Conservation (phyloP, 2,113 vertebrate species). For the Callithrix jacchus region DNA sequence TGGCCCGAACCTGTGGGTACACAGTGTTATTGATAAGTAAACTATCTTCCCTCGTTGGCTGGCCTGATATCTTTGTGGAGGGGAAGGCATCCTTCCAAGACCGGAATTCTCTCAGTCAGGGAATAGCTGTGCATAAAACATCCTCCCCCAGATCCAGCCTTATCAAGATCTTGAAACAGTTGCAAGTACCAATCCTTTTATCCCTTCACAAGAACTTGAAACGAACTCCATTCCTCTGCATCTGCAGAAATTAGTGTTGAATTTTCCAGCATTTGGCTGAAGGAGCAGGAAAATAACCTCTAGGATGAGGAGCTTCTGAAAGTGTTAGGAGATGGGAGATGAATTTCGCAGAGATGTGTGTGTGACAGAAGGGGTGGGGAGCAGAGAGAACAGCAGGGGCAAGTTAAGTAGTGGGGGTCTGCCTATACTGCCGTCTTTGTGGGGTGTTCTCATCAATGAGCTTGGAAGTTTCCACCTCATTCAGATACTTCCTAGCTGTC, state of each 20-base stretch:
- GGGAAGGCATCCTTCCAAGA: background rate
- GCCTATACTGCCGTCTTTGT: too few relatives aligned
- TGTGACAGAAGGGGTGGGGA: background rate
- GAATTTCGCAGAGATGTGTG: background rate
- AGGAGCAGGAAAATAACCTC: background rate
- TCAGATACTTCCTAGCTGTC: background rate
- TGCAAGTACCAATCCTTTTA: background rate
- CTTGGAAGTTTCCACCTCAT: background rate
- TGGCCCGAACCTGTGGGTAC: background rate
- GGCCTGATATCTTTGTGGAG: background rate
- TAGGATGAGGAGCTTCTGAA: background rate
- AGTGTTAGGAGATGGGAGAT: background rate
- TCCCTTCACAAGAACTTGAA: background rate
- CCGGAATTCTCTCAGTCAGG: background rate
- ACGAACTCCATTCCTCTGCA: background rate
- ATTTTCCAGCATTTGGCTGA: background rate
- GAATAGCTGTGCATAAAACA: background rate
- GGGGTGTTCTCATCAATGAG: background rate
- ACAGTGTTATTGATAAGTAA: background rate
- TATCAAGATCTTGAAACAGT: background rate
- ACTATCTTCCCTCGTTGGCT: background rate
- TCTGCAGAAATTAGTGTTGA: background rate
- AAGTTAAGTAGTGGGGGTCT: background rate
- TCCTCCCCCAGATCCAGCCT: background rate
- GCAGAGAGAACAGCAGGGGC: background rate